Base-by-base conservation (phyloP, 2,888 invertebrate genomes). In the Autographa gamma region DNA sequence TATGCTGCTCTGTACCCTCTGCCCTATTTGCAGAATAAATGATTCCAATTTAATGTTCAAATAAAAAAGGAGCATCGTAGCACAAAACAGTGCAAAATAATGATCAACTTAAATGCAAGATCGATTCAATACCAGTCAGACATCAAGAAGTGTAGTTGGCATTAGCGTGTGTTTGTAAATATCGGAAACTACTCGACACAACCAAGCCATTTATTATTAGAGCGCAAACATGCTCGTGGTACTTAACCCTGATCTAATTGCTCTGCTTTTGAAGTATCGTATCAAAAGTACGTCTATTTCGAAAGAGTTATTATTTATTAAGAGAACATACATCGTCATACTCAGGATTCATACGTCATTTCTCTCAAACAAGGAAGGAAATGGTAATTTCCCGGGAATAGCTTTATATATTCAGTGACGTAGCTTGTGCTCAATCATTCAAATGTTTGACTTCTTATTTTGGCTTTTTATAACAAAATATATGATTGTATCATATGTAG, bases 331-430 rank as follows among this genome's bases (percentile, higher is more conserved):
- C 13, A 19, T 25, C 54, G 0, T 18, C 9, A 52, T 48, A 58
- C 63, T 58, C 61, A 69, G 64, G 60, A 70, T 73, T 70, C 64
- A 60, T 65, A 65, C 70, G 64, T 71, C 38, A n/a, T 68, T 64
- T 56, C 61, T 32, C 54, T 60, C 56, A 52, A 69, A 76, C 67
- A 73, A 54, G 61, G 16, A 74, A 60, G 71, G 71, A 71, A 81
- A 79, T 69, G 72, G 67, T 69, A 52, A 76, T 76, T 81, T 81
- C 69, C 73, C 68, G 67, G 62, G 66, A 79, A 66, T 64, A 54
- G 70, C n/a, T 52, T 71, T 76, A n/a, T 48, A 54, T 54, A 54
- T 54, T 19, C 19, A 54, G 11, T 25, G 13, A 56, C 18, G 54
- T 56, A 56, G 19, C 19, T 19, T 56, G 19, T 56, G 19, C 25